These are phyloP conservation scores for Ditylenchus dipsaci DNA, from an alignment of 1,140 invertebrate species.

Conservation along the genomic window DNA sequence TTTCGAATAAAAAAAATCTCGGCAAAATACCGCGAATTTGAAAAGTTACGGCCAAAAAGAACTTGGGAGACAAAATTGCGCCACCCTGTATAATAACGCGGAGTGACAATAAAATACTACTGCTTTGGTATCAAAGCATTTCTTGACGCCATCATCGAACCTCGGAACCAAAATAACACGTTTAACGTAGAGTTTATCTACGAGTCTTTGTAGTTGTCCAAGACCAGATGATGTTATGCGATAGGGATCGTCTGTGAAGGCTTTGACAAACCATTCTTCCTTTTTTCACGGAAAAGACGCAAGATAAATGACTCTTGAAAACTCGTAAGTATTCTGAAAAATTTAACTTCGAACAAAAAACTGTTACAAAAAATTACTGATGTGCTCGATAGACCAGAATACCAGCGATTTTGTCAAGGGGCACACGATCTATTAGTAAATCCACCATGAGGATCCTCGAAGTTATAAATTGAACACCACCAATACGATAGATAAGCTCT, in stretches of 20 bases:
- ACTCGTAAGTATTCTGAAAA: slow-evolving; percentile 37
- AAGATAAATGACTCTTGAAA: slow-evolving; percentile 57
- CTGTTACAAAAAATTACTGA: no score
- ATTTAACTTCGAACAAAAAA: no score
- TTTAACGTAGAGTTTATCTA: slow-evolving; percentile 42
- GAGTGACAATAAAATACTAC: no score
- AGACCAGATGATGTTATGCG: slow-evolving; percentile 35
- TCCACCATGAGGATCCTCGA: slow-evolving; percentile 93
- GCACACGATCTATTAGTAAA: slow-evolving; percentile 82
- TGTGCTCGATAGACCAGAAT: slow-evolving; percentile 85
- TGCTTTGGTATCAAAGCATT: slow-evolving; percentile 30
- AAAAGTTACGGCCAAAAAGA: no score
- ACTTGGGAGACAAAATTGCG: no score
- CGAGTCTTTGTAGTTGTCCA: slow-evolving; percentile 51
- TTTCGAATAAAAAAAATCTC: background rate
- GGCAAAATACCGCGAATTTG: background rate
- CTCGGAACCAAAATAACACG: slow-evolving; percentile 42
- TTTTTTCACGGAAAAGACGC: slow-evolving; percentile 56
- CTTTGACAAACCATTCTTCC: slow-evolving; percentile 52
- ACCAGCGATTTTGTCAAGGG: slow-evolving; percentile 79
- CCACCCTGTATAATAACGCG: no score
- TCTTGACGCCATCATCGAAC: slow-evolving; percentile 42
- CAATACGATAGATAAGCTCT: slow-evolving; percentile 72
- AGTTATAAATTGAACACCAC: slow-evolving; percentile 82
- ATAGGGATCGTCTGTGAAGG: slow-evolving; percentile 47